Conservation (phyloP, 2,888 invertebrate species). For the Aromia moschata region DNA sequence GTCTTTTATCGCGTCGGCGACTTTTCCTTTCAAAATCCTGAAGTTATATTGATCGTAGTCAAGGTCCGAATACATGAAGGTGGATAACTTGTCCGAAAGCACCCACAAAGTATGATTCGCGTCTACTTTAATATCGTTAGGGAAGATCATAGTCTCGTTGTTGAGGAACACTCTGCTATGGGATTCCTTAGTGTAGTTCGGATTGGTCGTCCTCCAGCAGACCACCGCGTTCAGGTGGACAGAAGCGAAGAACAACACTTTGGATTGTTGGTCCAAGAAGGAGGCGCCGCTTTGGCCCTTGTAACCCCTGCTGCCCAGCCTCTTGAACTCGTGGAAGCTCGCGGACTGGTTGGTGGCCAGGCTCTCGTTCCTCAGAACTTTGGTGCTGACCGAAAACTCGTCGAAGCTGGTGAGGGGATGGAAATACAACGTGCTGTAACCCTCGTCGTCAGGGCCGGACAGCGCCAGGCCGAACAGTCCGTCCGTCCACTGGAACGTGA, state of each 20-base stretch:
- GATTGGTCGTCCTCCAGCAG: conserved; percentile 79
- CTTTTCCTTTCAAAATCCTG: conserved; percentile 74
- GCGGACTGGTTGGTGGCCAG: conserved; percentile 58
- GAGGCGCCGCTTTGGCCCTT: conserved; percentile 79
- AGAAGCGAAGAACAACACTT: conserved; percentile 78
- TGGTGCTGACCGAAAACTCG: conserved; percentile 80
- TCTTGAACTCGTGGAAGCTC: conserved; percentile 73
- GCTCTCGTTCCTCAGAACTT: conserved; percentile 70
- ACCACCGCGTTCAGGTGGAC: conserved; percentile 80
- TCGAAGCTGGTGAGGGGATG: conserved; percentile 81
- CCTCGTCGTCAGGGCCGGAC: conserved; percentile 71
- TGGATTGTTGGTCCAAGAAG: conserved; percentile 75
- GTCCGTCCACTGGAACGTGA: conserved; percentile 79
- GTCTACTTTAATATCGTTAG: conserved; percentile 82
- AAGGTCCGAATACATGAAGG: conserved; percentile 74
- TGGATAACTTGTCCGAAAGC: conserved; percentile 75
- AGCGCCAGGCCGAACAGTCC: conserved; percentile 80
- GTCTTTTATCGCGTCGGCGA: conserved; percentile 74
- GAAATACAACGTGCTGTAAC: conserved; percentile 79
- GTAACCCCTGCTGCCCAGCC: conserved; percentile 74
- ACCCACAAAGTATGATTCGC: conserved; percentile 77
- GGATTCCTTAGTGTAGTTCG: conserved; percentile 73
- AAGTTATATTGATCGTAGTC: conserved; percentile 74
- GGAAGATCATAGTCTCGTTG: conserved; percentile 75
- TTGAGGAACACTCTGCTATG: conserved; percentile 79